These are phyloP conservation scores for Onychomys arenicola DNA, from an alignment of 2,797 vertebrate genomes.

Conservation along the genomic window DNA sequence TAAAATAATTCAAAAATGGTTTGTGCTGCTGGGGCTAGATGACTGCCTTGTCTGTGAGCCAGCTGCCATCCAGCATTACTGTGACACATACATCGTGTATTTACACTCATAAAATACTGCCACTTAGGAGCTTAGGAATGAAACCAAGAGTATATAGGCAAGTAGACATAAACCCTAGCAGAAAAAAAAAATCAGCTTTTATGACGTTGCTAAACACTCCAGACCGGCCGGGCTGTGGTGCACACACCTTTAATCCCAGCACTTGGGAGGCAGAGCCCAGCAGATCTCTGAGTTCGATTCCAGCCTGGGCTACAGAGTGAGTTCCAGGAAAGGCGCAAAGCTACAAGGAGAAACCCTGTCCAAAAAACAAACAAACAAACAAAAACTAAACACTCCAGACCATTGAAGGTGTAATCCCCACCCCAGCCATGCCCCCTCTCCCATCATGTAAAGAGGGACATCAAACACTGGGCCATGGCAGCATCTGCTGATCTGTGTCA, in stretches of 20 bases:
- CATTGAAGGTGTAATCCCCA: not conserved
- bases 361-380: no score
- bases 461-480: not conserved
- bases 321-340: no score
- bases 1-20: not conserved
- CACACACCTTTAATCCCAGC: no score
- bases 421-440: no score
- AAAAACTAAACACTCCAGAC: not conserved
- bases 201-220: not conserved
- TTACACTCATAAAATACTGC: not conserved
- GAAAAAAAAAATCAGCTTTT: not conserved
- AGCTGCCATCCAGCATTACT: not conserved
- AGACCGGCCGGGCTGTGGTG: no score
- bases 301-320: no score
- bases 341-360: no score
- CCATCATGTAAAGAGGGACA: not conserved
- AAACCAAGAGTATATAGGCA: not conserved
- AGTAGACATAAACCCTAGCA: not conserved
- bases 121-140: not conserved
- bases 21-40: not conserved
- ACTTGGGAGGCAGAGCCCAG: no score
- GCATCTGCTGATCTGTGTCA: not conserved
- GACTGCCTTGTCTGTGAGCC: not conserved
- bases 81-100: not conserved
- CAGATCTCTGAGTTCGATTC: no score